Evolutionary conservation across 2,888 invertebrate species (phyloP).

Genomic region (Ophioninae sp.): DNA sequence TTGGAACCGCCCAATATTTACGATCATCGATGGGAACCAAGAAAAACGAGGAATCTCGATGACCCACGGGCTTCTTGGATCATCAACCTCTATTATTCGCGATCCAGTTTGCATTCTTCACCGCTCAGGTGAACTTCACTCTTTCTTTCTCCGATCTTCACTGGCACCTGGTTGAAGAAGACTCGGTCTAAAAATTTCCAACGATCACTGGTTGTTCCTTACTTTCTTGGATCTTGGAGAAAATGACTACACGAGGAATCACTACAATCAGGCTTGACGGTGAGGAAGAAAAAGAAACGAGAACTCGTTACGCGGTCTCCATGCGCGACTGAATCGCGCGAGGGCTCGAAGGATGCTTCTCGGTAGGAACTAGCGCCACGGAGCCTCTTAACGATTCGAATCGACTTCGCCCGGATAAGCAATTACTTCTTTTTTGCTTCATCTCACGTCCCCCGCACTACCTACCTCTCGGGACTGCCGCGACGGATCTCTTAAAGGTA

Average conservation of each 20-base stretch:
- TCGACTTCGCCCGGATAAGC: constrained; percentile 50
- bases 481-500: constrained; percentile 19
- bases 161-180: not conserved
- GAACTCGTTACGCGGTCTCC: constrained; percentile 29
- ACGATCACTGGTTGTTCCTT: constrained; percentile 36
- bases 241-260: constrained; percentile 53
- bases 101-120: constrained; percentile 14
- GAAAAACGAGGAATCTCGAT: constrained; percentile 1
- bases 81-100: not conserved
- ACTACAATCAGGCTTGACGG: constrained; percentile 49
- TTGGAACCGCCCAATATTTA: constrained; percentile 17
- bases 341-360: not conserved
- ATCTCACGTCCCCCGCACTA: not conserved
- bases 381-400: constrained; percentile 56
- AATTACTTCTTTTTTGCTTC: constrained; percentile 49
- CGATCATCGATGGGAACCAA: constrained; percentile 6
- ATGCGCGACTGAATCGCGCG: constrained; percentile 1
- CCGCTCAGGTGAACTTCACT: constrained; percentile 4
- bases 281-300: constrained; percentile 18
- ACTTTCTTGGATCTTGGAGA: constrained; percentile 36
- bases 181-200: constrained; percentile 45
- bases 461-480: not conserved
- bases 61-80: not conserved
- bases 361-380: constrained; percentile 29
- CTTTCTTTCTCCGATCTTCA: constrained; percentile 17